phyloP scores from a whole-genome alignment of 2,888 invertebrate species.

The Troglohyphantes excavatus region DNA sequence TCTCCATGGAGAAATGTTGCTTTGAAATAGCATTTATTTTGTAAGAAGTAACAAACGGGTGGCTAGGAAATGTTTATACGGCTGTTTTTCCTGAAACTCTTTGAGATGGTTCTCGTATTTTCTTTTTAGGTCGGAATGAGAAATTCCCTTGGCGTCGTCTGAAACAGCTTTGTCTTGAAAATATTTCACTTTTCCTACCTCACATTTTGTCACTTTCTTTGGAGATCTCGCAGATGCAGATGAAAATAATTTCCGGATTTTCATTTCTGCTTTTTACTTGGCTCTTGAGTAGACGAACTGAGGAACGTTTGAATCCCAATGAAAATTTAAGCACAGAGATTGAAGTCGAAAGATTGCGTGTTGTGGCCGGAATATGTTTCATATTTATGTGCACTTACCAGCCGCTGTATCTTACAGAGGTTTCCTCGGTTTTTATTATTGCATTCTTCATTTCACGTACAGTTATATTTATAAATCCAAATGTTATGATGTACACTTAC shows the following conservation, averaged over 20 bases:
- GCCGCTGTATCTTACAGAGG: too few relatives aligned
- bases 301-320: not conserved
- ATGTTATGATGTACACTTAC: too few relatives aligned
- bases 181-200: slow-evolving; percentile 5
- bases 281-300: not conserved
- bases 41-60: not conserved
- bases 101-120: slow-evolving; percentile 22
- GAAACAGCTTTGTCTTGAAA: slow-evolving; percentile 41
- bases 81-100: not conserved
- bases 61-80: slow-evolving; percentile 7
- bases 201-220: slow-evolving; percentile 37
- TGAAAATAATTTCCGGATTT: slow-evolving; percentile 26
- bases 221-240: not conserved
- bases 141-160: slow-evolving; percentile 51
- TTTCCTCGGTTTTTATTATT: too few relatives aligned
- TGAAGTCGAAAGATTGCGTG: slow-evolving; percentile 1
- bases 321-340: slow-evolving; percentile 30
- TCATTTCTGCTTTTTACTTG: not conserved
- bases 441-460: too few relatives aligned
- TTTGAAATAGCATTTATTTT: not conserved
- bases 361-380: not conserved
- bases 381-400: too few relatives aligned
- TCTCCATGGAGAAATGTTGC: not conserved
- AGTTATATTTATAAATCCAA: too few relatives aligned
- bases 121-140: slow-evolving; percentile 40